phyloP scores from a whole-genome alignment of 2,113 vertebrate genomes.

The Tenebrosternarchus preto region DNA sequence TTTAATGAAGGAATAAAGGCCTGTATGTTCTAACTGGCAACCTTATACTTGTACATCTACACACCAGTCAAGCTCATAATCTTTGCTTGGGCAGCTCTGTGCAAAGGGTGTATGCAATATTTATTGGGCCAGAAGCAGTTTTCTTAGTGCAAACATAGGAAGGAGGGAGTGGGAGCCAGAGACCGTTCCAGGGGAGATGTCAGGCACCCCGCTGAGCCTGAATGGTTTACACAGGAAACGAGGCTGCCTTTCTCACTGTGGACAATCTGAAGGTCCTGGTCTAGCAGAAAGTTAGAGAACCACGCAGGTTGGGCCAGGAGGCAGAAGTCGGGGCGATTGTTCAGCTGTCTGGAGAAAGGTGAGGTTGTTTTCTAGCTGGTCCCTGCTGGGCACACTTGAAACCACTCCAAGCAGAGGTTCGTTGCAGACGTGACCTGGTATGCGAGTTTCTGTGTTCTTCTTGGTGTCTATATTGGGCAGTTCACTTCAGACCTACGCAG shows the following conservation, averaged over 20 bases:
- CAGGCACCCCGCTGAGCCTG: neutral
- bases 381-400: too few species aligned
- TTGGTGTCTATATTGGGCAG: neutral
- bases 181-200: neutral
- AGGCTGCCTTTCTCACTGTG: constrained; percentile 10
- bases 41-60: neutral
- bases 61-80: neutral
- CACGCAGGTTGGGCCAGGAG: constrained; percentile 34
- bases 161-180: neutral
- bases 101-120: constrained; percentile 13
- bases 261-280: constrained; percentile 13
- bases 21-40: neutral
- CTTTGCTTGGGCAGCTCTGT: constrained; percentile 3
- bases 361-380: neutral
- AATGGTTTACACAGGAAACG: constrained; percentile 1
- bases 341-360: constrained; percentile 8
- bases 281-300: constrained; percentile 7
- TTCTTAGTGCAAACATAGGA: constrained; percentile 5
- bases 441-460: neutral
- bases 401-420: neutral
- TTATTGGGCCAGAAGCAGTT: constrained; percentile 8
- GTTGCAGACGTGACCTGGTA: constrained; percentile 8
- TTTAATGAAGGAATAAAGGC: too few species aligned
- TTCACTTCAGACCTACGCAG: neutral
- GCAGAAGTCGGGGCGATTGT: constrained; percentile 29